Evolutionary conservation across 2,113 vertebrate species (phyloP).

Genomic region (Phocoena sinus): DNA sequence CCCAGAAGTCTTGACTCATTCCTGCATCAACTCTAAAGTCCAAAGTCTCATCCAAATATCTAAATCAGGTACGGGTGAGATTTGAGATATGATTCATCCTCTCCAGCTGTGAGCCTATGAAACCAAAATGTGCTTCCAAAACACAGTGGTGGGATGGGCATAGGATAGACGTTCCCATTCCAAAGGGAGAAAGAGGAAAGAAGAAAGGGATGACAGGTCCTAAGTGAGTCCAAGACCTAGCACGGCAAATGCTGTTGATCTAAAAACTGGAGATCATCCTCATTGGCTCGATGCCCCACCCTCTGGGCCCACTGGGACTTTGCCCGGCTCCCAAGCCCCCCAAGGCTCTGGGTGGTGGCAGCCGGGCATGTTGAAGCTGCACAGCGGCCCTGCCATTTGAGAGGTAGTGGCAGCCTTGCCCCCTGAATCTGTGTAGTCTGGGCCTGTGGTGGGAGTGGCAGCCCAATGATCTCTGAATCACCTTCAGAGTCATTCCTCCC

Average conservation of each 20-base stretch:
- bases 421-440: not conserved
- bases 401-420: not conserved
- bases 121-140: not conserved
- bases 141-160: not conserved
- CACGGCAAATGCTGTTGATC: not conserved
- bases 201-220: not conserved
- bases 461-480: not conserved
- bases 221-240: not conserved
- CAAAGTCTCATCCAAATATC: not conserved
- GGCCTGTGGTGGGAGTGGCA: not conserved
- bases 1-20: not conserved
- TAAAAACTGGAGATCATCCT: not conserved
- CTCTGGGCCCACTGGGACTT: not conserved
- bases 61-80: not conserved
- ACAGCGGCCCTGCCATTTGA: not conserved
- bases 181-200: too few relatives aligned
- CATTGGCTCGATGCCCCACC: not conserved
- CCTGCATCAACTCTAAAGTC: not conserved
- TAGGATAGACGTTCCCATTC: not conserved
- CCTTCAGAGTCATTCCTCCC: not conserved
- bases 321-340: not conserved
- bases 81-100: not conserved
- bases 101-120: not conserved
- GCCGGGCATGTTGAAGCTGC: not conserved
- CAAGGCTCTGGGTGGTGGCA: not conserved